Evolutionary conservation across 37 sponge, comb jelly and placozoan species (phyloP), one percentile per base, ranked within the genome.

Genomic region (Spongilla lacustris): DNA sequence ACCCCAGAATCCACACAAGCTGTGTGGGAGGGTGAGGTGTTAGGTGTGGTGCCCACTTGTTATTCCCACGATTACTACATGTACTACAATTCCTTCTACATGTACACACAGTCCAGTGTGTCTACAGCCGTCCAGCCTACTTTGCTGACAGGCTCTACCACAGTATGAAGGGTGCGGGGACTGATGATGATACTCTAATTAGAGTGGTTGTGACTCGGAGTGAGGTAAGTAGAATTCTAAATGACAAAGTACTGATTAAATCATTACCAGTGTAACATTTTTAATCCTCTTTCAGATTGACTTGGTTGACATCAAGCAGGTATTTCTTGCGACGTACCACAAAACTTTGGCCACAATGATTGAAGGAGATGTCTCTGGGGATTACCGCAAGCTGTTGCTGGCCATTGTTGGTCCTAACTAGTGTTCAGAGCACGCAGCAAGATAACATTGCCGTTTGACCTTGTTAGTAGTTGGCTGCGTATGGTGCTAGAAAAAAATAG

Each of bases 81-180:
- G n/a, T n/a, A n/a, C n/a, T n/a, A 17, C 19, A 17, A 58, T 17
- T 58, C 58, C 58, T 58, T 17, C 58, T 58, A 58, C 19, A n/a
- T n/a, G n/a, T n/a, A 14, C 29, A 76, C 68, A 58, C 75, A 97
- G 98, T 96, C 66, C 90, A 86, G 88, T 86, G 88, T 71, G 89
- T 89, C 25, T 81, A 87, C n/a, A 91, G 80, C 50, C 84, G 94
- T 66, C 93, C 94, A 17, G 81, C 69, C 50, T 99, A 89, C 87
- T 99, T 97, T 90, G 97, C 99, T 9, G 98, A 99, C 78, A 79
- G 76, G 80, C 92, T 99, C 49, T 96, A 94, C 85, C 79, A 88
- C 82, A 89, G 95, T 49, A 99, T 99, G 99, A 99, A 96, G 87
- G 99, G 99, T 50, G 87, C 89, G 73, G 96, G 96, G 0, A 97